Percentiles rank a stretch among this genome's conserved stretches.
phyloP scores from a whole-genome alignment of 2,888 invertebrate species.

The Toxonevra muliebris region DNA sequence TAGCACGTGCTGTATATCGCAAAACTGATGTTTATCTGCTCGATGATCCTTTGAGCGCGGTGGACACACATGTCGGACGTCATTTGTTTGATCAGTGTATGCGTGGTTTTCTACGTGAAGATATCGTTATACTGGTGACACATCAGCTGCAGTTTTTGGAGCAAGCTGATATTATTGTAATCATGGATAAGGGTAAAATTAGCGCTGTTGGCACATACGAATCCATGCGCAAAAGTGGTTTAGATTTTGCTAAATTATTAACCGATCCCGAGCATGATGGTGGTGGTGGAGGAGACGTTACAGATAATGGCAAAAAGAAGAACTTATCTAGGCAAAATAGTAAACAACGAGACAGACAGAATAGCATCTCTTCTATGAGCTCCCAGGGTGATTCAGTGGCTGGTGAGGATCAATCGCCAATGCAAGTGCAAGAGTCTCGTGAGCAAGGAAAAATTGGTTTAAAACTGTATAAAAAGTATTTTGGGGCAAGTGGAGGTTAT shows the following conservation, averaged over 20 bases:
- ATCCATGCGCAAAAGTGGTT: conserved; percentile 75
- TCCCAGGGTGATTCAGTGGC: conserved; percentile 67
- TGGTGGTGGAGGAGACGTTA: conserved; percentile 42
- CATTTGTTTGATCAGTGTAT: conserved; percentile 80
- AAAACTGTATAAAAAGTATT: conserved; percentile 74
- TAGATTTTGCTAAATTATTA: conserved; percentile 81
- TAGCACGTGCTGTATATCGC: conserved; percentile 87
- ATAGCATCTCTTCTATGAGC: conserved; percentile 63
- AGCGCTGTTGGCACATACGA: conserved; percentile 74
- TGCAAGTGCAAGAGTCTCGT: conserved; percentile 69
- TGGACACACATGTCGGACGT: conserved; percentile 89
- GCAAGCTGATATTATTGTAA: conserved; percentile 69
- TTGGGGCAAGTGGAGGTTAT: conserved; percentile 76
- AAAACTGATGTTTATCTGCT: conserved; percentile 87
- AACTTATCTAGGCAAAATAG: conserved; percentile 52
- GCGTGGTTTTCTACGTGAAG: conserved; percentile 68
- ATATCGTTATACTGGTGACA: conserved; percentile 80
- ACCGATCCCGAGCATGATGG: conserved; percentile 66
- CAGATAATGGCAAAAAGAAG: conserved; percentile 42
- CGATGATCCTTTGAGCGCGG: conserved; percentile 92
- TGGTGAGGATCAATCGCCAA: conserved; percentile 64
- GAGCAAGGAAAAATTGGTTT: conserved; percentile 72
- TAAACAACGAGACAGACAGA: conserved; percentile 57
- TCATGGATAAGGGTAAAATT: conserved; percentile 62
- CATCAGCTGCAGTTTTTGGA: conserved; percentile 85